These are phyloP conservation scores for Gavialis gangeticus DNA, from an alignment of 2,113 vertebrate genomes.

Conservation along the genomic window DNA sequence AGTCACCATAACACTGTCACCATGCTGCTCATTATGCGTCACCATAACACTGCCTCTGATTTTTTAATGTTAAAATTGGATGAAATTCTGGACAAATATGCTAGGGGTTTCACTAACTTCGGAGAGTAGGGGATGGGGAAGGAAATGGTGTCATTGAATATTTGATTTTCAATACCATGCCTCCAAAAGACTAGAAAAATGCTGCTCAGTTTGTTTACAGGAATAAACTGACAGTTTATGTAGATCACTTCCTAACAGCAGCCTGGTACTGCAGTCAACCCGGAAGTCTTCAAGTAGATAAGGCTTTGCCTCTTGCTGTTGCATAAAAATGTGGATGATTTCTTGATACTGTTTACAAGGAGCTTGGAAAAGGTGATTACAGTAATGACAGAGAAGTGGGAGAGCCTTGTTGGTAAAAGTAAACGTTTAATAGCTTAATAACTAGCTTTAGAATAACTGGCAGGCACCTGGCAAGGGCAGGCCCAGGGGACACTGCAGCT, in stretches of 20 bases:
- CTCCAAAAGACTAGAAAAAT: not conserved
- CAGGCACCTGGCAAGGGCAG: too few relatives aligned
- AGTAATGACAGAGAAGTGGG: fast-evolving
- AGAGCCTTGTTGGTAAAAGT: fast-evolving
- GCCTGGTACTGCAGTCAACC: fast-evolving
- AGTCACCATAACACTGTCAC: not conserved
- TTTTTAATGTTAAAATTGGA: not conserved
- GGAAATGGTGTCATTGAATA: not conserved
- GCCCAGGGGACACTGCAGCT: too few relatives aligned
- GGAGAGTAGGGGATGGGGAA: not conserved
- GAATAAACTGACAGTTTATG: fast-evolving
- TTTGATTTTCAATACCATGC: not conserved
- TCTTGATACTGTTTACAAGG: not conserved
- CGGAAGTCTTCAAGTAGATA: not conserved
- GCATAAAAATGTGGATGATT: not conserved
- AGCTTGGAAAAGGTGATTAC: fast-evolving
- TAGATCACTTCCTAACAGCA: not conserved
- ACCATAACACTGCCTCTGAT: not conserved
- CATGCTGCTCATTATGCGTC: too few relatives aligned
- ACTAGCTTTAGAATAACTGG: not conserved
- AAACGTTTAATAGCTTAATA: fast-evolving
- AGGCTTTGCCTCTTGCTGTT: fast-evolving
- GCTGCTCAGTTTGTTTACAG: not conserved
- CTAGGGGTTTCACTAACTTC: not conserved
- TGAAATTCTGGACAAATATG: not conserved